Percentiles rank a stretch among this genome's conserved stretches.
phyloP scores from a whole-genome alignment of 2,888 invertebrate genomes.

The Melanchra persicariae region DNA sequence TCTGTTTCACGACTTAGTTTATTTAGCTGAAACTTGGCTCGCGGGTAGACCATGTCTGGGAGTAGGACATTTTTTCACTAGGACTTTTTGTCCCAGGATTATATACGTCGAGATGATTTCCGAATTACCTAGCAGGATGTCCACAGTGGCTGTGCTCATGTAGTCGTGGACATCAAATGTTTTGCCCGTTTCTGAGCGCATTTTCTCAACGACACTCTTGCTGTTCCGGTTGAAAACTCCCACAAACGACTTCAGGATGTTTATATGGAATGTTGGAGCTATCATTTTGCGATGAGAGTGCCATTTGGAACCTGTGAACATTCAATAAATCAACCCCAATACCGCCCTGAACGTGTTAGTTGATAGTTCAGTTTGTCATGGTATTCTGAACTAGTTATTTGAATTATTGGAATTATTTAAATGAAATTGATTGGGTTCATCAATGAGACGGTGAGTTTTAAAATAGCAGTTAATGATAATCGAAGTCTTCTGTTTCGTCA shows the following conservation, averaged over 20 bases:
- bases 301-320: conserved; percentile 93
- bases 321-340: too few species aligned
- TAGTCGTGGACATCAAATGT: conserved; percentile 94
- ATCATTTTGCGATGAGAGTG: conserved; percentile 95
- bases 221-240: conserved; percentile 94
- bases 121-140: conserved; percentile 92
- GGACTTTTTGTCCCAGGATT: neutral
- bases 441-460: neutral
- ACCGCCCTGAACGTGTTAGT: too few species aligned
- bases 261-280: conserved; percentile 96
- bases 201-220: conserved; percentile 92
- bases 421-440: too few species aligned
- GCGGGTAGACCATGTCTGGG: too few species aligned
- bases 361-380: neutral
- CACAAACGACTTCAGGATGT: conserved; percentile 95
- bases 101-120: neutral
- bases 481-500: neutral
- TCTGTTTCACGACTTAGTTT: too few species aligned
- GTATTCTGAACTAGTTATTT: neutral
- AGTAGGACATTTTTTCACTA: too few species aligned
- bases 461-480: neutral
- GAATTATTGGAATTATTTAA: neutral
- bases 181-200: conserved; percentile 92
- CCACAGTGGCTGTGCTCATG: conserved; percentile 95
- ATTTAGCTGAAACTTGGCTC: neutral